Base-by-base conservation (phyloP, 37 sponge, comb jelly and placozoan genomes). In the Chondrosia reniformis region DNA sequence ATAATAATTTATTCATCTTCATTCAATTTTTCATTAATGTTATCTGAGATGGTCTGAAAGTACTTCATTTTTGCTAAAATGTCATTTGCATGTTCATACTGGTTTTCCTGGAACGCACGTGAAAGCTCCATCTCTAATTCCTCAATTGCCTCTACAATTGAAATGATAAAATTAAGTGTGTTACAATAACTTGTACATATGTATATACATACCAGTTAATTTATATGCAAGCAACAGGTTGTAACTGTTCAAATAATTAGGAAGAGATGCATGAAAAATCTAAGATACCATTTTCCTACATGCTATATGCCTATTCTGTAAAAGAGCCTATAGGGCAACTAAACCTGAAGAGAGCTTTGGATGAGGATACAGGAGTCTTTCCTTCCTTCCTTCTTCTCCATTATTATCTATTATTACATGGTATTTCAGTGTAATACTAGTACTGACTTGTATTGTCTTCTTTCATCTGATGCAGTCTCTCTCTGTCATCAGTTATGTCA, bases 21-120 rank as follows among this genome's bases (percentile, higher is more conserved):
- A 34, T 40, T 13, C 36, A 69, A 6, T 6, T 69, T 69, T 21
- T 31, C 72, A 40, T 17, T 25, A 3, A 69, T 34, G 36, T 38
- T 69, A 40, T 69, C 72, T 7, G 42, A 40, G 24, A 69, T 69
- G 19, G 72, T 69, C 13, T 69, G 72, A 39, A 43, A 81, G 45
- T 90, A 90, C 44, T 86, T 90, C 91, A 90, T 86, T 54, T 55
- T 78, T 55, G 80, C 74, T 30, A 90, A 63, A 55, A 55, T 33
- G n/a, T 78, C 87, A 44, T 79, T 82, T 0, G 91, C 91, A 46
- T 37, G 69, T 30, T 28, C 17, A 43, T 46, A 75, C 41, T 83
- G 71, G 69, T 83, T 82, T 85, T 24, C 32, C 59, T 4, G 22
- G 12, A 67, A 67, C 45, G 43, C 15, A 37, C 21, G 1, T 5